Percentiles rank a stretch among this genome's conserved stretches.
Conservation (phyloP, 2,888 invertebrate genomes). For the Cacoxenus indagator region DNA sequence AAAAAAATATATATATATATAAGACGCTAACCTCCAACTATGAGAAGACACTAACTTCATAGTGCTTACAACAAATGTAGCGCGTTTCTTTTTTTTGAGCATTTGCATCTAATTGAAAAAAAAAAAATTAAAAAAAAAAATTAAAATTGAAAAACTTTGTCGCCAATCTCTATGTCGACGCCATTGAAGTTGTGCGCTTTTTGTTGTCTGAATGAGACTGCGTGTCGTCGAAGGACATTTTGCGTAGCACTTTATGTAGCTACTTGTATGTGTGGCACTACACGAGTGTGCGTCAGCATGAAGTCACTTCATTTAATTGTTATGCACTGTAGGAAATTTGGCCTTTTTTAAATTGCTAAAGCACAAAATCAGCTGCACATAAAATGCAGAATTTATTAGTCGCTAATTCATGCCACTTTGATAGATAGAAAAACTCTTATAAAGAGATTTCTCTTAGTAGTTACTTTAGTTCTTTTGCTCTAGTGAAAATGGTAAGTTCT, state of each 20-base stretch:
- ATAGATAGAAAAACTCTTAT: too few species aligned
- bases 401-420: too few species aligned
- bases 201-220: conserved; percentile 11
- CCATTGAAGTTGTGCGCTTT: background rate
- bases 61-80: background rate
- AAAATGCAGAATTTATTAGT: background rate
- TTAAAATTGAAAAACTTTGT: too few species aligned
- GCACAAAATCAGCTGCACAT: background rate
- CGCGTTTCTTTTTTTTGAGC: background rate
- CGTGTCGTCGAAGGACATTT: conserved; percentile 18
- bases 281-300: background rate
- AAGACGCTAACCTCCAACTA: background rate
- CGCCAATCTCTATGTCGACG: background rate
- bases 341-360: background rate
- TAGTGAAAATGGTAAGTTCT: background rate
- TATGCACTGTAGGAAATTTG: background rate
- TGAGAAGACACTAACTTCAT: background rate
- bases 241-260: background rate
- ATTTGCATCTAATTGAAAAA: conserved; percentile 2
- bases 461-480: too few species aligned
- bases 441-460: too few species aligned
- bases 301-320: conserved; percentile 21
- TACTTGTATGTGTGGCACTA: background rate
- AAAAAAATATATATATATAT: background rate
- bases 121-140: background rate